Evolutionary conservation across 2,113 vertebrate species (phyloP), one percentile per base, ranked within the genome.

Genomic region (Myotis davidii): DNA sequence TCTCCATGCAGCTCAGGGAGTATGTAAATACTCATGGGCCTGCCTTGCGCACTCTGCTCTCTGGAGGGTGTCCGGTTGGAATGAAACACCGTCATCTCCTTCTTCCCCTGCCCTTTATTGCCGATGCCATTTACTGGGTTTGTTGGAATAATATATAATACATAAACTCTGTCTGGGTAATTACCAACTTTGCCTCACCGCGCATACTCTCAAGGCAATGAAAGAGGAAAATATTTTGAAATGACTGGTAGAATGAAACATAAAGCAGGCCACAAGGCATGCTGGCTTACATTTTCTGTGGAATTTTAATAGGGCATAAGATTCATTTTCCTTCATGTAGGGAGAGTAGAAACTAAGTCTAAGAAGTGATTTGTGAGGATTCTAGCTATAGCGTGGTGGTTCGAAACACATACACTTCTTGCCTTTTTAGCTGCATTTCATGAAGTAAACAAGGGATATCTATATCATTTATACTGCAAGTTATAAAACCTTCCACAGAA

Each of bases 101-200:
- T 95, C 96, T 97, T 94, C 95, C 94, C 84, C 32, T 90, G 70
- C 37, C 97, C 86, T 96, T 94, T 96, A 87, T 52, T 95, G 29
- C 79, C 88, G 69, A 92, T 94, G 73, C 73, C 78, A 83, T 96
- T 96, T 93, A 59, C 52, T 78, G 92, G 78, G 92, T 93, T 96
- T 97, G 92, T 96, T 95, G 96, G 96, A 96, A 90, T 92, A 97
- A 96, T 21, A 77, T 78, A 98, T 94, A 92, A 87, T 50, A 88
- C 48, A 85, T 48, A 21, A 92, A 27, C 5, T 93, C 4, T 94
- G 69, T 3, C 1, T 73, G 76, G 29, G 89, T 96, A 95, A 96
- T 91, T 94, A 91, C 48, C 39, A 45, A 10, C 34, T 81, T 39
- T 96, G 48, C 6, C 79, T 95, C 94, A 73, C 17, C 18, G 96